Base-by-base conservation (phyloP, 1,140 invertebrate genomes). In the Heliconius melpomene region DNA sequence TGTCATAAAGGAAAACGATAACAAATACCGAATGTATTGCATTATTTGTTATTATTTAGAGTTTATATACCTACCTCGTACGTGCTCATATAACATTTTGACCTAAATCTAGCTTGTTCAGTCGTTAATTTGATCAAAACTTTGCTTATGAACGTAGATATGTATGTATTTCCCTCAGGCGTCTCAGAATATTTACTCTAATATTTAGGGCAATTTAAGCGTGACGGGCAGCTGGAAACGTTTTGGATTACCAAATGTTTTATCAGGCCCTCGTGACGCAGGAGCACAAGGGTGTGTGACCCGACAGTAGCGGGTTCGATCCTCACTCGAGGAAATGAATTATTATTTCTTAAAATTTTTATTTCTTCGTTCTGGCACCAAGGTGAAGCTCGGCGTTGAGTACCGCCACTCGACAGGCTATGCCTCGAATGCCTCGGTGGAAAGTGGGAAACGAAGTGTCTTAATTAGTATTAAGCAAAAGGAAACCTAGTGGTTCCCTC, bases 131-230 rank as follows among this genome's bases (percentile, higher is more conserved):
- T 66, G 26, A 66, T 66, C 60, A 29, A 66, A 66, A 66, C 60
- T 66, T 66, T 66, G 60, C 26, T 13, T 29, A 66, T 16, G 60
- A 66, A 29, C 60, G 3, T 6, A 29, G 60, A 66, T 23, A 66
- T 66, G 60, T 66, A 60, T 11, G 60, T 66, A 66, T 66, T 66
- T 66, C 60, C 60, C 60, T 66, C 3, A 66, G 60, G 60, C 60
- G 60, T 29, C 11, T 29, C 60, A 29, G 60, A 60, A 66, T 16
- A 66, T 66, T 66, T 29, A 66, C 60, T 66, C 11, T 66, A 66
- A 66, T 66, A 66, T 66, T 66, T 23, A 66, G 23, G 26, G 6
- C 60, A 66, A 66, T 29, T 66, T 66, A 66, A 29, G 60, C 60
- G 60, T 66, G 29, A 66, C 26, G 60, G 11, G 5, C 26, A 18